Percentiles rank a stretch among this genome's conserved stretches.
phyloP scores from a whole-genome alignment of 2,797 vertebrate species.

The Helostoma temminkii region DNA sequence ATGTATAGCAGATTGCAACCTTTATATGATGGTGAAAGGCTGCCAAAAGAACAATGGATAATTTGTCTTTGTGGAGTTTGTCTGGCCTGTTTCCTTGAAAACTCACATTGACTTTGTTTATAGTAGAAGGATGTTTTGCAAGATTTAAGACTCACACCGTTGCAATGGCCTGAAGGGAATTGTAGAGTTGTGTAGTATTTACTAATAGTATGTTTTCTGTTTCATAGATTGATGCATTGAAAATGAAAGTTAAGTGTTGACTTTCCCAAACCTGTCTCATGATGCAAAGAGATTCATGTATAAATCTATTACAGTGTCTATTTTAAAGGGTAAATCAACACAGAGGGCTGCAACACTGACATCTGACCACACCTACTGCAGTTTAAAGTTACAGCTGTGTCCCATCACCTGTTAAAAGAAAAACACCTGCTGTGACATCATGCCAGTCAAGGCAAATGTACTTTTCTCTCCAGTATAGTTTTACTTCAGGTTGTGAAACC shows the following conservation, averaged over 20 bases:
- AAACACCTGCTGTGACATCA: slow-evolving; percentile 56
- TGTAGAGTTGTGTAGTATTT: too few species aligned
- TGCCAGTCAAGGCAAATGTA: too few species aligned
- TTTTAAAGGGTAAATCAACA: slow-evolving; percentile 38
- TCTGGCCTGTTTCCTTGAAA: slow-evolving; percentile 20
- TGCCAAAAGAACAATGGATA: slow-evolving; percentile 38
- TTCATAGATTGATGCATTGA: not conserved
- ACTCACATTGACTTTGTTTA: slow-evolving; percentile 16
- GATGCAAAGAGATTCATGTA: not conserved
- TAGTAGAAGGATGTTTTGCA: slow-evolving; percentile 2
- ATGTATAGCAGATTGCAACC: slow-evolving; percentile 29
- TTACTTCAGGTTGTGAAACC: not conserved
- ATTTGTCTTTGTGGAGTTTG: slow-evolving; percentile 46
- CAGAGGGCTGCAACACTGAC: slow-evolving; percentile 21
- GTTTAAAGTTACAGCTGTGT: slow-evolving; percentile 58
- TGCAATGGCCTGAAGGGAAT: not conserved
- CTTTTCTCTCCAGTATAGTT: too few species aligned
- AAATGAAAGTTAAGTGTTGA: not conserved
- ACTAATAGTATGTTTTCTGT: not conserved
- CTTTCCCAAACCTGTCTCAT: not conserved
- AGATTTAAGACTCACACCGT: not conserved
- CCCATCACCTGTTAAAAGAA: slow-evolving; percentile 41
- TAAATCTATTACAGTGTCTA: slow-evolving; percentile 7
- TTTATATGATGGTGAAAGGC: slow-evolving; percentile 19
- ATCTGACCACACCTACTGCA: slow-evolving; percentile 27